A percentile compares a stretch with the other conserved stretches of the same genome.
Evolutionary conservation across 2,888 invertebrate genomes (phyloP).

Genomic region (Tortricodes alternella): DNA sequence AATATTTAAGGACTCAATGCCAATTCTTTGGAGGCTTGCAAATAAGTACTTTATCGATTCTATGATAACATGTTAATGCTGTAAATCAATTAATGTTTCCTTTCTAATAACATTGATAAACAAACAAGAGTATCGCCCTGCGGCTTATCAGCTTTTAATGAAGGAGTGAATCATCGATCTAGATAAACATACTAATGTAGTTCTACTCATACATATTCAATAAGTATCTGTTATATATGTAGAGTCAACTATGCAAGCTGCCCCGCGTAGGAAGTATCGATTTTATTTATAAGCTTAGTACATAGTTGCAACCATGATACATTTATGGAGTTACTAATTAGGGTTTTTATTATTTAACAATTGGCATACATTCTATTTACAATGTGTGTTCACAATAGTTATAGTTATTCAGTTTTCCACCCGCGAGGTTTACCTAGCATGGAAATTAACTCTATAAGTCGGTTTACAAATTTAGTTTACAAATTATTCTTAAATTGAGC

Average conservation of each 20-base stretch:
- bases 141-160: conserved; percentile 29
- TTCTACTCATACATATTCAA: conserved; percentile 10
- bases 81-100: conserved; percentile 11
- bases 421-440: conserved; percentile 2
- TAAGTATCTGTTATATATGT: not conserved
- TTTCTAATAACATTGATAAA: conserved; percentile 12
- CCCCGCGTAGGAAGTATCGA: conserved; percentile 13
- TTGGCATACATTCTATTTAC: conserved; percentile 5
- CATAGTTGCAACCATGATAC: conserved; percentile 14
- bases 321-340: conserved; percentile 11
- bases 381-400: not conserved
- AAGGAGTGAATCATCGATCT: conserved; percentile 24
- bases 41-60: not conserved
- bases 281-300: conserved; percentile 20
- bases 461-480: not conserved
- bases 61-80: not conserved
- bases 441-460: conserved; percentile 1
- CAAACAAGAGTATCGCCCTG: conserved; percentile 4
- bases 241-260: not conserved
- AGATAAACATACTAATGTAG: conserved; percentile 27
- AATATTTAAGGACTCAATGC: too few species aligned
- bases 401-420: conserved; percentile 5
- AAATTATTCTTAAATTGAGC: not conserved
- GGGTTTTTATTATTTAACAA: conserved; percentile 19
- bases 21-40: too few species aligned